Base-by-base conservation (phyloP, 2,888 invertebrate genomes). In the Spialia ferax region DNA sequence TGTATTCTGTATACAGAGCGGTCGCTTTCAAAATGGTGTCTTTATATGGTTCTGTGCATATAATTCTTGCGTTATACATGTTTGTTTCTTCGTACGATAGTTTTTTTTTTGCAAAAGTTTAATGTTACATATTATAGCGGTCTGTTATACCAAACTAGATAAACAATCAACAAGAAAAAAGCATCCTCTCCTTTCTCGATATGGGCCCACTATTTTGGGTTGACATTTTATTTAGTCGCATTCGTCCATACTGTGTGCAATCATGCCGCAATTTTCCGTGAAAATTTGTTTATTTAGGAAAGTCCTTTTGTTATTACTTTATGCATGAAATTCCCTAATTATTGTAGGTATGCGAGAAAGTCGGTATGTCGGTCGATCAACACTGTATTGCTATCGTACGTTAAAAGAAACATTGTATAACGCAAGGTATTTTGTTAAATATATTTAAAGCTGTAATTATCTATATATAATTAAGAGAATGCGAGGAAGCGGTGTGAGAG, bases 401-500 rank as follows among this genome's bases (percentile, higher is more conserved):
- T 52, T 26, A 8, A 15, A 10, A 22, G 29, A n/a, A 26, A 22
- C 62, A 32, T 62, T 18, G 18, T 26, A 22, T 50, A 8, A 15
- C 38, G 50, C 62, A 35, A 62, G 22, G 23, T 62, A 62, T 62
- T 62, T 60, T 42, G 26, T 60, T 60, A 60, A 60, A 59, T 54
- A 5, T 65, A 65, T 52, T 60, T 60, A 60, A 26, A 57, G 29
- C 26, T 29, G 32, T 57, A 52, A 29, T 10, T 57, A 60, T 23
- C 54, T 54, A 15, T 29, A 60, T 61, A 66, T 55, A 54, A 20
- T 54, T 13, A 32, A n/a, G 54, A 52, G 54, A 32, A 20, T 42
- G 67, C 20, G 29, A 60, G 45, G 54, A 60, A n/a, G 54, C 38
- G 71, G 77, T 78, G 74, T 76, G 78, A 77, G 74, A 77, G 75